A percentile compares a stretch with the other conserved stretches of the same genome.
Evolutionary conservation across 2,113 vertebrate genomes (phyloP).

Genomic region (Tachysurus vachellii): DNA sequence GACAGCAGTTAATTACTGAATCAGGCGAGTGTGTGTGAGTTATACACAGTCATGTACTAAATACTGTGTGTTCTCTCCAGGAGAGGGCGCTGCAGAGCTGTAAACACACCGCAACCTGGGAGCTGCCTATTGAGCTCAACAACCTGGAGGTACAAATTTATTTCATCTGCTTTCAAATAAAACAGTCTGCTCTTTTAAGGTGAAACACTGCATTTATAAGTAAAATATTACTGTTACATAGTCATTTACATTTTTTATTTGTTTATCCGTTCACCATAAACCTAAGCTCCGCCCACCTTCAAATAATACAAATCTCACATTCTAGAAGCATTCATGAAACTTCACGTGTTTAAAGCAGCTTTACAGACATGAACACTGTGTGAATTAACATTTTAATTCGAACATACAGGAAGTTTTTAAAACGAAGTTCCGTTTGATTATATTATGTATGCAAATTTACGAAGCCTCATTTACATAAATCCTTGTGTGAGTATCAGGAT

Average conservation of each 20-base stretch:
- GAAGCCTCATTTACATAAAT: background rate
- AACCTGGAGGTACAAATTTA: constrained; percentile 66
- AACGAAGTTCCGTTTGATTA: background rate
- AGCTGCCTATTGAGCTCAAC: constrained; percentile 46
- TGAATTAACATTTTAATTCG: background rate
- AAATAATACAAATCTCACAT: background rate
- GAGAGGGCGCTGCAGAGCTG: constrained; percentile 65
- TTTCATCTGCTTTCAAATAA: background rate
- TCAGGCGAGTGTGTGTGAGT: background rate
- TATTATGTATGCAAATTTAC: background rate
- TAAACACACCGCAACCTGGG: constrained; percentile 57
- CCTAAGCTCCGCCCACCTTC: background rate
- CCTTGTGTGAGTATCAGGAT: background rate
- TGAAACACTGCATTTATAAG: background rate
- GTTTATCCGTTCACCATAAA: background rate
- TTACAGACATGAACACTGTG: background rate
- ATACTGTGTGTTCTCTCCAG: constrained; percentile 53
- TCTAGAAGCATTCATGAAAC: background rate
- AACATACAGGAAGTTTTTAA: background rate
- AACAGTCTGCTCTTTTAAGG: background rate
- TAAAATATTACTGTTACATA: background rate
- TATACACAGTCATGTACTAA: no score
- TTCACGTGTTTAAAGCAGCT: background rate
- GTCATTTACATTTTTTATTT: background rate
- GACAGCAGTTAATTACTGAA: background rate